Evolutionary conservation across 2,888 invertebrate genomes (phyloP).

Genomic region (Mantis religiosa): DNA sequence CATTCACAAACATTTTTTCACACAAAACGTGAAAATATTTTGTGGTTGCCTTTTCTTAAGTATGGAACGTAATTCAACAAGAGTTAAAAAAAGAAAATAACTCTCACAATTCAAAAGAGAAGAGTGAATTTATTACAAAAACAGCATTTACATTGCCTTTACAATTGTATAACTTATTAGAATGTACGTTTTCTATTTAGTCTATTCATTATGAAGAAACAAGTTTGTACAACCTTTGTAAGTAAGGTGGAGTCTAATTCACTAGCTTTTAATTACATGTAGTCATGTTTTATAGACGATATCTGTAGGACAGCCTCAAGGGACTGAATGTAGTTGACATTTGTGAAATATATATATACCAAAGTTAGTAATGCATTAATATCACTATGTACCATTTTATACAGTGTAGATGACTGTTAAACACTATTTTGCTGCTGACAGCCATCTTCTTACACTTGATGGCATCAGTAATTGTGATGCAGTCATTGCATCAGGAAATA

Average conservation of each 20-base stretch:
- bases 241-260: neutral
- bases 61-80: neutral
- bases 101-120: neutral
- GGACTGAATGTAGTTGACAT: no score
- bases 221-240: neutral
- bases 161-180: no score
- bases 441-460: slow-evolving; percentile 26
- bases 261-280: no score
- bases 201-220: neutral
- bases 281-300: no score
- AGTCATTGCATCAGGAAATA: slow-evolving; percentile 90
- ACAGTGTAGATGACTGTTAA: neutral
- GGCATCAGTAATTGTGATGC: slow-evolving; percentile 58
- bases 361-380: no score
- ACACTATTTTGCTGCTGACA: slow-evolving; percentile 10
- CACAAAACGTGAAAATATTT: neutral
- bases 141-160: neutral
- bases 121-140: neutral
- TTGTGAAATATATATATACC: no score
- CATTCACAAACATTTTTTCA: neutral
- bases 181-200: neutral
- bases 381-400: neutral
- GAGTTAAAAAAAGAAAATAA: neutral
- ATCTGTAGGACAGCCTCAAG: no score
- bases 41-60: slow-evolving; percentile 1